A percentile compares a stretch with the other conserved stretches of the same genome.
phyloP scores from a whole-genome alignment of 2,888 invertebrate genomes.

The Euphydryas editha region DNA sequence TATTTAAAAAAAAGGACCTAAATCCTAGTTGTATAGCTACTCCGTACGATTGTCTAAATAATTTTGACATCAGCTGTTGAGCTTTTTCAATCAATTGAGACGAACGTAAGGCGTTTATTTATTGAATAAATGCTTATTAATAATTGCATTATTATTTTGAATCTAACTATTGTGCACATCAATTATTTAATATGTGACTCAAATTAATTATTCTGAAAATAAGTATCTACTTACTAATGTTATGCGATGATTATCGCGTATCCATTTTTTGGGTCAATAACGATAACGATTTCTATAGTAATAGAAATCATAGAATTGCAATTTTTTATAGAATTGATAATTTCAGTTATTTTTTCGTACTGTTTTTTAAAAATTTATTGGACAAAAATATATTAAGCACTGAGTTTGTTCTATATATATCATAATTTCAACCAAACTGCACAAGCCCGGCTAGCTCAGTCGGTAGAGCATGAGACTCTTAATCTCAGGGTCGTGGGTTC shows the following conservation, averaged over 20 bases:
- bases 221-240: background rate
- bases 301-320: constrained; percentile 11
- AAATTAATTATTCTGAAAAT: constrained; percentile 16
- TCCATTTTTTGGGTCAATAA: constrained; percentile 64
- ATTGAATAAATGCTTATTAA: background rate
- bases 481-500: constrained; percentile 87
- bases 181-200: constrained; percentile 6
- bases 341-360: background rate
- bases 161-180: background rate
- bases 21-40: too few relatives aligned
- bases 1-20: too few relatives aligned
- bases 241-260: constrained; percentile 34
- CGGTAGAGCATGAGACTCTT: constrained; percentile 86
- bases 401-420: background rate
- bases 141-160: background rate
- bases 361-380: background rate
- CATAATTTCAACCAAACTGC: rapidly evolving
- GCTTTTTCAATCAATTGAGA: too few relatives aligned
- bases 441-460: constrained; percentile 82
- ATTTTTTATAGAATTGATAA: background rate
- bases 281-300: constrained; percentile 58
- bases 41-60: too few relatives aligned
- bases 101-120: background rate
- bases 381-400: background rate
- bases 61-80: too few relatives aligned